phyloP scores from a whole-genome alignment of 1,140 invertebrate genomes.

The Macrocentrus cingulum region DNA sequence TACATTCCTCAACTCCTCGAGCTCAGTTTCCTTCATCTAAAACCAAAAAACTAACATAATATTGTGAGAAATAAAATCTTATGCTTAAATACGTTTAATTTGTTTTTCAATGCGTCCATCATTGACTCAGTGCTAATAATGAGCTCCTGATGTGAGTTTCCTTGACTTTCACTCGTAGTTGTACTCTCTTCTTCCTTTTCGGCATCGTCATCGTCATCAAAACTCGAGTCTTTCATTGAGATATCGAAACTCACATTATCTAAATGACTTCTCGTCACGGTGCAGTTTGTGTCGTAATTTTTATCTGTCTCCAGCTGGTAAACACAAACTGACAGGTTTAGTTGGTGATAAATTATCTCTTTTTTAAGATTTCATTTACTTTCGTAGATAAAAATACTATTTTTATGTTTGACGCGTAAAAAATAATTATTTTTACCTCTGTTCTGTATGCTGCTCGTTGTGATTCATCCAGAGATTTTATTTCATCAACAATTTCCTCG shows the following conservation, averaged over 20 bases:
- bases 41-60: slow-evolving; percentile 6
- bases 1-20: slow-evolving; percentile 34
- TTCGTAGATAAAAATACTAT: no score
- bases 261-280: not conserved
- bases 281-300: not conserved
- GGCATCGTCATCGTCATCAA: slow-evolving; percentile 7
- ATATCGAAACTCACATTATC: not conserved
- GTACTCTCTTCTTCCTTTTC: not conserved
- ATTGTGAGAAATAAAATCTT: not conserved
- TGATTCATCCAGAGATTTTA: not conserved
- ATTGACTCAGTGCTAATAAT: slow-evolving; percentile 44
- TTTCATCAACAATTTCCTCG: slow-evolving; percentile 4
- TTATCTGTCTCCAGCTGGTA: not conserved
- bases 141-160: no score
- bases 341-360: no score
- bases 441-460: no score
- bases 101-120: slow-evolving; percentile 42
- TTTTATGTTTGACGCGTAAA: no score
- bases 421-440: no score
- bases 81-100: slow-evolving; percentile 30
- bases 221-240: not conserved
- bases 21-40: slow-evolving; percentile 37
- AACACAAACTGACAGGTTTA: not conserved
- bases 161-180: not conserved
- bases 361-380: no score